These are phyloP conservation scores for Sebastiscus albofasciatus DNA, from an alignment of 2,797 vertebrate genomes.

Conservation along the genomic window DNA sequence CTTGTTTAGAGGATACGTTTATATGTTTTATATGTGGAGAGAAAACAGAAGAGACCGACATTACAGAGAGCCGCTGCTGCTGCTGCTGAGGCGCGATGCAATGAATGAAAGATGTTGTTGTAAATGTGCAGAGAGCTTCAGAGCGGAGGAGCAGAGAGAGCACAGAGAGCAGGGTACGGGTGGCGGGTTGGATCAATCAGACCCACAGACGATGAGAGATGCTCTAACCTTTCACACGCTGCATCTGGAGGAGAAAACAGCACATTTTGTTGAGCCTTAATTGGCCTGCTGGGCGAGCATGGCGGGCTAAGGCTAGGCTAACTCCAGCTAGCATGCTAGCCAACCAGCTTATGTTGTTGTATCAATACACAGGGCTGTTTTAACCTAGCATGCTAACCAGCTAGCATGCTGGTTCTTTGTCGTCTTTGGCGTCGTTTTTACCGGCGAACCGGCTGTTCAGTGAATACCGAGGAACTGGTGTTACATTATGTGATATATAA, in stretches of 20 bases:
- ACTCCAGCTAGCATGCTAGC: conserved; percentile 57
- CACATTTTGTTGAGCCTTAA: conserved; percentile 28
- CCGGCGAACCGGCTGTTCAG: accelerated
- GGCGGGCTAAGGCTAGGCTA: conserved; percentile 81
- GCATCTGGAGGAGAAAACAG: conserved; percentile 23
- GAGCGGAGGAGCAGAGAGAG: conserved; percentile 40
- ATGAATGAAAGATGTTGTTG: conserved; percentile 84
- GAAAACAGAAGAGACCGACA: conserved; percentile 58
- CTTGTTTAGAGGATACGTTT: too few species aligned
- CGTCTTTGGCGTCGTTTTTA: background rate
- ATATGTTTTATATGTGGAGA: too few species aligned
- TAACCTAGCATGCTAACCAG: background rate
- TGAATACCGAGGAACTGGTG: accelerated
- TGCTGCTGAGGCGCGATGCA: conserved; percentile 73
- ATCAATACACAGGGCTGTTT: background rate
- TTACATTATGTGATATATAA: accelerated
- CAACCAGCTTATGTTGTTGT: conserved; percentile 43
- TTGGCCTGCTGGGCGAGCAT: conserved; percentile 75
- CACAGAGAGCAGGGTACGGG: conserved; percentile 72
- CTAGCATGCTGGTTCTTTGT: conserved; percentile 4
- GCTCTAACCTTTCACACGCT: conserved; percentile 36
- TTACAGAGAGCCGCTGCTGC: conserved; percentile 34
- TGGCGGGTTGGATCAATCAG: conserved; percentile 80
- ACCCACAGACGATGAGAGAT: conserved; percentile 42
- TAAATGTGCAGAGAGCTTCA: conserved; percentile 49